Evolutionary conservation across 2,888 invertebrate species (phyloP).

Genomic region (Dermolepida albohirtum): DNA sequence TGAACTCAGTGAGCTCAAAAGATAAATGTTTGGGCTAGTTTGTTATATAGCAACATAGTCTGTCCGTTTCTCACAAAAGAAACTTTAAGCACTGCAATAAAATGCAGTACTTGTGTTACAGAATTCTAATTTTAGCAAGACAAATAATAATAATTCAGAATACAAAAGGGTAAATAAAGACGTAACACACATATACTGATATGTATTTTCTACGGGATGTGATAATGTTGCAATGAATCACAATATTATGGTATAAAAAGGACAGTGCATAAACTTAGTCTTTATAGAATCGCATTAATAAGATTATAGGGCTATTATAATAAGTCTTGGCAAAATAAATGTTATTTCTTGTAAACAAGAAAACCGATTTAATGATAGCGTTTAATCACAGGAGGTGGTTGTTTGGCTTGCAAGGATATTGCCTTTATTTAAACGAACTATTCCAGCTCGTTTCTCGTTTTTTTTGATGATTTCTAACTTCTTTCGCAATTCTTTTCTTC

Average conservation of each 20-base stretch:
- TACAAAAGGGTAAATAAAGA: too few species aligned
- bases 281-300: conserved; percentile 21
- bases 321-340: conserved; percentile 38
- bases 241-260: too few species aligned
- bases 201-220: background rate
- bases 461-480: conserved; percentile 87
- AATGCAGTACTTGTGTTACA: too few species aligned
- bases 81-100: too few species aligned
- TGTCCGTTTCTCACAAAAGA: too few species aligned
- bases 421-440: conserved; percentile 91
- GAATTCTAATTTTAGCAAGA: too few species aligned
- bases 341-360: conserved; percentile 40
- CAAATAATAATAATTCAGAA: too few species aligned
- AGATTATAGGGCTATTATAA: conserved; percentile 23
- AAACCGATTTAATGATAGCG: conserved; percentile 5
- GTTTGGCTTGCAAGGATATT: conserved; percentile 71
- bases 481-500: conserved; percentile 86
- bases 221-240: conserved; percentile 8
- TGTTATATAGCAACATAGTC: too few species aligned
- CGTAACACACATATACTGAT: too few species aligned
- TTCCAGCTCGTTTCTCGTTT: conserved; percentile 90
- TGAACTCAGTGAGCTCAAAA: too few species aligned
- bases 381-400: conserved; percentile 76
- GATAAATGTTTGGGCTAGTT: too few species aligned
- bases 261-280: conserved; percentile 25